Evolutionary conservation across 1,140 invertebrate genomes (phyloP).

Genomic region (Apis cerana): DNA sequence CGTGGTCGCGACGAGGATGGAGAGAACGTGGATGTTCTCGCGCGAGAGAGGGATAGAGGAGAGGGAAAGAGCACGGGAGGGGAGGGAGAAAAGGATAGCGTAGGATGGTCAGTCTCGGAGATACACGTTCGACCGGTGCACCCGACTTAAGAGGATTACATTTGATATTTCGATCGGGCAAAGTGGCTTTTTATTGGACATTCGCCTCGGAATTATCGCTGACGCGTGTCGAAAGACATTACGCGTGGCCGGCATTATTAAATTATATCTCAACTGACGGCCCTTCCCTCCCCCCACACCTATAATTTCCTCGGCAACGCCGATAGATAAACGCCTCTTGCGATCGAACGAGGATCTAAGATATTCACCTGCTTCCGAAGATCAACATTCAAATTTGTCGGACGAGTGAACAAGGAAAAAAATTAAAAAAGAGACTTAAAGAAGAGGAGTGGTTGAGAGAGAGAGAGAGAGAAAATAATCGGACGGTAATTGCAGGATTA

Average conservation of each 20-base stretch:
- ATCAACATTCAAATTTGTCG: no score
- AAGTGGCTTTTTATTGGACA: constrained; percentile 79
- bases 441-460: neutral
- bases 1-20: neutral
- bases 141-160: constrained; percentile 80
- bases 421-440: no score
- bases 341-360: neutral
- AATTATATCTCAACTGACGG: constrained; percentile 61
- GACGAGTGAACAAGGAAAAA: no score
- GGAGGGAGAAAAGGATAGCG: constrained; percentile 38
- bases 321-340: constrained; percentile 16
- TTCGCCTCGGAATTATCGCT: constrained; percentile 71
- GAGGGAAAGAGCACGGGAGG: neutral
- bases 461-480: neutral
- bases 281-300: constrained; percentile 2
- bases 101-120: constrained; percentile 72
- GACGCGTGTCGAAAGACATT: constrained; percentile 70
- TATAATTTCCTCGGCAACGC: constrained; percentile 54
- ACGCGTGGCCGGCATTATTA: constrained; percentile 62
- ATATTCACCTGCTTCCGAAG: neutral
- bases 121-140: constrained; percentile 70
- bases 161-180: constrained; percentile 79
- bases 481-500: constrained; percentile 22
- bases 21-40: neutral
- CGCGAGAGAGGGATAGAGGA: neutral